These are phyloP conservation scores for Sphinx pinastri DNA, from an alignment of 2,888 invertebrate species.

Conservation along the genomic window DNA sequence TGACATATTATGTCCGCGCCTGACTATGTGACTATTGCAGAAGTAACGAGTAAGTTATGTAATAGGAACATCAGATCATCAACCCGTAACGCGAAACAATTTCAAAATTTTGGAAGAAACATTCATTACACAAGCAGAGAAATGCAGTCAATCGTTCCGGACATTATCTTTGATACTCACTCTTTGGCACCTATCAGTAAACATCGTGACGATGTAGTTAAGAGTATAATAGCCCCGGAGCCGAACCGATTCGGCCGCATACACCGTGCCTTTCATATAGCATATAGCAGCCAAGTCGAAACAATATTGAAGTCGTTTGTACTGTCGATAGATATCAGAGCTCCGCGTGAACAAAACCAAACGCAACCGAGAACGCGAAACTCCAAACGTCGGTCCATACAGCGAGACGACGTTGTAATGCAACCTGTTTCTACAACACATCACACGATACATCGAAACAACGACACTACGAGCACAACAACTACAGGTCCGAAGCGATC, in stretches of 20 bases:
- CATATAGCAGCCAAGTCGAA: conserved; percentile 29
- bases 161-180: conserved; percentile 81
- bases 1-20: conserved; percentile 58
- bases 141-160: conserved; percentile 73
- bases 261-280: conserved; percentile 10
- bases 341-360: conserved; percentile 52
- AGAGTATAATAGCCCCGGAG: conserved; percentile 23
- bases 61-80: conserved; percentile 83
- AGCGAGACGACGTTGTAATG: conserved; percentile 61
- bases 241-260: conserved; percentile 11
- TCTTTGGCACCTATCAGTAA: conserved; percentile 81
- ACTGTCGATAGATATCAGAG: conserved; percentile 47
- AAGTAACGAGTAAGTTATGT: conserved; percentile 69
- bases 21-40: conserved; percentile 45
- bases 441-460: conserved; percentile 76
- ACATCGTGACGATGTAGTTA: conserved; percentile 62
- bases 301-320: conserved; percentile 49
- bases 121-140: conserved; percentile 59
- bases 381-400: conserved; percentile 66
- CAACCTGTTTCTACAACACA: conserved; percentile 77
- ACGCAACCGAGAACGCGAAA: conserved; percentile 67
- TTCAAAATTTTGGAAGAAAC: conserved; percentile 79
- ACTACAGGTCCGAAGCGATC: conserved; percentile 24
- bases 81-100: conserved; percentile 79
- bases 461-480: conserved; percentile 45